Base-by-base conservation (phyloP, 2,888 invertebrate genomes). In the Ophion slaviceki region DNA sequence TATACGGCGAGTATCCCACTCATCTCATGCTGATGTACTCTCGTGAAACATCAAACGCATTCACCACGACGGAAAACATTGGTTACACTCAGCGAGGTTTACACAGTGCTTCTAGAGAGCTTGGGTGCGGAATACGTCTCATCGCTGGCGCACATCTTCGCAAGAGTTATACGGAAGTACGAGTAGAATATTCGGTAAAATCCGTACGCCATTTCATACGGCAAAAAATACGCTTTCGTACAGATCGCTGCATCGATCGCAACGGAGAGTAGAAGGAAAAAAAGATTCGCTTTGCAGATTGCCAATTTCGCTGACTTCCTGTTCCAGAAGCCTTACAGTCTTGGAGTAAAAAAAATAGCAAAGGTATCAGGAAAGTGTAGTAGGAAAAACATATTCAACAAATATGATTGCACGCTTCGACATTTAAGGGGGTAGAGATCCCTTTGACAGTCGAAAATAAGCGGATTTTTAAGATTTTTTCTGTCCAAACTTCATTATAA, bases 21-120 rank as follows among this genome's bases (percentile, higher is more conserved):
- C 70, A 32, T 68, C 47, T 74, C 28, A 67, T 85, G 47, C 66
- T 70, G 66, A 66, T 61, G 47, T 57, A 53, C 66, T 67, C 75
- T 82, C 76, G 76, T 45, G 79, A 71, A 82, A 82, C 79, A 85
- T 85, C 85, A 85, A 85, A 85, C 75, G 71, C 79, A 64, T 70
- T 71, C 66, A 62, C 75, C 53, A 66, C 64, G 72, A 59, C 47
- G 66, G 72, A 66, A 74, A 59, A 80, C 71, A 71, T 71, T 45
- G 76, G 80, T 80, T 77, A 66, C 71, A 77, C 76, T 72, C 84
- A 32, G 40, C 75, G 62, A 53, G 79, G 67, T 83, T 76, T 71
- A 68, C 77, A 40, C 20, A 57, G 59, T n/a, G 20, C 66, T 53
- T 53, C 5, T 17, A 20, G 24, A 24, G 24, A 24, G 20, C 45